Conservation (phyloP, 2,797 vertebrate genomes). For the Labeo calbasu region DNA sequence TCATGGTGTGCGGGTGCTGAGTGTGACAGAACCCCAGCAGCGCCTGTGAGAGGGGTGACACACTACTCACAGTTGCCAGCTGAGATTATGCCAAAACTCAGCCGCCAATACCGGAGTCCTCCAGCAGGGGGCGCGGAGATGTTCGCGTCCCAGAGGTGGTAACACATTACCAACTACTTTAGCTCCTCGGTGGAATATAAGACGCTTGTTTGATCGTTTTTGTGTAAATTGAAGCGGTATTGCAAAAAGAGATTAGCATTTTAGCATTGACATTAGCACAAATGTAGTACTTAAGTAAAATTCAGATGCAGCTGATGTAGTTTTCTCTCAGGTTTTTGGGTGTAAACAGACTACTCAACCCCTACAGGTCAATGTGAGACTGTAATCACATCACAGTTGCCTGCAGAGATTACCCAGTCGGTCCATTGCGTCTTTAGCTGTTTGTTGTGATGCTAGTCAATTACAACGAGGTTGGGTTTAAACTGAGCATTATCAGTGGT, state of each 20-base stretch:
- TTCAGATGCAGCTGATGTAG: not conserved
- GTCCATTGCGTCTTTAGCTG: slow-evolving; percentile 37
- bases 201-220: not conserved
- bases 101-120: slow-evolving; percentile 61
- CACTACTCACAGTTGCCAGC: slow-evolving; percentile 96
- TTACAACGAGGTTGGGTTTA: not conserved
- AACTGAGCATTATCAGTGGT: not conserved
- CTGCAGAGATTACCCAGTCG: slow-evolving; percentile 92
- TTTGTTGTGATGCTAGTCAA: not conserved
- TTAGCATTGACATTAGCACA: slow-evolving; percentile 1
- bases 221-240: not conserved
- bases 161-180: not conserved
- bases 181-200: not conserved
- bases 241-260: not conserved
- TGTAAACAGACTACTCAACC: slow-evolving; percentile 80
- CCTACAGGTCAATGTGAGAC: slow-evolving; percentile 86
- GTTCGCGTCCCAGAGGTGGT: not conserved
- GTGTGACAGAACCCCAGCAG: slow-evolving; percentile 88
- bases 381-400: slow-evolving; percentile 85
- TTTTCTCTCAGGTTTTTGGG: not conserved
- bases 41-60: slow-evolving; percentile 80
- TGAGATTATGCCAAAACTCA: slow-evolving; percentile 93
- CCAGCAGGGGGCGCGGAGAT: slow-evolving; percentile 22
- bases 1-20: slow-evolving; percentile 49
- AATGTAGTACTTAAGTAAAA: not conserved